These are phyloP conservation scores for Saccostrea cuccullata DNA, from an alignment of 1,140 invertebrate genomes.

Conservation along the genomic window DNA sequence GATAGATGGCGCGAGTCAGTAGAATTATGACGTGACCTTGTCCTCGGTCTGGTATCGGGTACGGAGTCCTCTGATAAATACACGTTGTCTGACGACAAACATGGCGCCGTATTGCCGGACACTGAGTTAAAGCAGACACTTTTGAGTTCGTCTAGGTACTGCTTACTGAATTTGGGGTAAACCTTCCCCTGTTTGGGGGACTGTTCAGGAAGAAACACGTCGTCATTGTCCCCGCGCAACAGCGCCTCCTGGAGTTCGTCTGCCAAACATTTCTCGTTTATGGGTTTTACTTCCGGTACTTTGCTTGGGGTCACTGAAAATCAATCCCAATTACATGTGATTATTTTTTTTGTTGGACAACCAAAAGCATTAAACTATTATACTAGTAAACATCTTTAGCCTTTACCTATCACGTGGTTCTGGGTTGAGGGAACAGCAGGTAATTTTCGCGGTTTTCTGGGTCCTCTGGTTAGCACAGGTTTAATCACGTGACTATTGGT, in stretches of 20 bases:
- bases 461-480: not conserved
- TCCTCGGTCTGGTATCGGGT: slow-evolving; percentile 19
- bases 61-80: slow-evolving; percentile 61
- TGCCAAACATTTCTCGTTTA: slow-evolving; percentile 68
- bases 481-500: not conserved
- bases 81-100: slow-evolving; percentile 61
- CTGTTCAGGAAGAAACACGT: slow-evolving; percentile 52
- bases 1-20: not conserved
- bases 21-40: not conserved
- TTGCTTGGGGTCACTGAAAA: not conserved
- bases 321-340: no score
- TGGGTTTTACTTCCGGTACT: not conserved
- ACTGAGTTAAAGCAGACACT: slow-evolving; percentile 64
- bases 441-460: slow-evolving; percentile 54
- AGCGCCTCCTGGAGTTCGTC: slow-evolving; percentile 72
- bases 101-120: slow-evolving; percentile 63
- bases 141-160: slow-evolving; percentile 58
- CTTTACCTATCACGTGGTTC: slow-evolving; percentile 3
- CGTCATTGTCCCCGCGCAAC: slow-evolving; percentile 54
- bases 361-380: no score
- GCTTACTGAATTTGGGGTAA: slow-evolving; percentile 63
- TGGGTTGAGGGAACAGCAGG: slow-evolving; percentile 59
- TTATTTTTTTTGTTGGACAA: no score
- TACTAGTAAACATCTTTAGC: no score
- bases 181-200: slow-evolving; percentile 42